These are phyloP conservation scores for Pampusana beccarii DNA, from an alignment of 2,113 vertebrate genomes.

Conservation along the genomic window DNA sequence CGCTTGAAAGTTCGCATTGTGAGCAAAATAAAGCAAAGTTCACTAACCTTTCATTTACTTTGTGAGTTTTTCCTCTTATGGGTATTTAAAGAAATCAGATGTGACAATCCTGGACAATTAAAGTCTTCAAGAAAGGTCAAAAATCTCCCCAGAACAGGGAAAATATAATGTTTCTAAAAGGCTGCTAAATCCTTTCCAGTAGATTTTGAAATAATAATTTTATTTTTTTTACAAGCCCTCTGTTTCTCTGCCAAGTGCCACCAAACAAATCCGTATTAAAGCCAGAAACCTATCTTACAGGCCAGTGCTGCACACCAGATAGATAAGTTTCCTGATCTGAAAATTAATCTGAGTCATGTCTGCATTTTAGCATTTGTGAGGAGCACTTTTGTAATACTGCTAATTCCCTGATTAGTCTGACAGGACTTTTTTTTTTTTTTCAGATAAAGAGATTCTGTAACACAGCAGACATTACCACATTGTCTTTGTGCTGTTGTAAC, in stretches of 20 bases:
- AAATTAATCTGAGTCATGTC: constrained; percentile 71
- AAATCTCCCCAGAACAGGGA: constrained; percentile 38
- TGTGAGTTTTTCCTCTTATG: constrained; percentile 19
- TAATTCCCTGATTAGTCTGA: constrained; percentile 65
- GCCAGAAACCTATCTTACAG: constrained; percentile 1
- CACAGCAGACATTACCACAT: constrained; percentile 65
- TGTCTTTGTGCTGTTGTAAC: constrained; percentile 61
- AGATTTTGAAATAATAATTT: constrained; percentile 63
- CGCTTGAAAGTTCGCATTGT: constrained; percentile 45
- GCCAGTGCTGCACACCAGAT: not conserved
- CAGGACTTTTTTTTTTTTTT: not conserved
- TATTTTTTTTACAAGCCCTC: not conserved
- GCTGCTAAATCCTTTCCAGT: constrained; percentile 29
- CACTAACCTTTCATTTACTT: constrained; percentile 27
- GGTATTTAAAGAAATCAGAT: constrained; percentile 55
- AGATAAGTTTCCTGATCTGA: constrained; percentile 66
- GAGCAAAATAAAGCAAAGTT: constrained; percentile 58
- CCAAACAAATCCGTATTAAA: constrained; percentile 2
- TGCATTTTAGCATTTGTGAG: constrained; percentile 61
- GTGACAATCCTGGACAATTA: constrained; percentile 40
- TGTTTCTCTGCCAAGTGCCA: constrained; percentile 34
- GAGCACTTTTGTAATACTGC: constrained; percentile 58
- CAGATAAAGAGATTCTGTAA: constrained; percentile 66
- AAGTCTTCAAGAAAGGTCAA: constrained; percentile 44
- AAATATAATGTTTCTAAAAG: constrained; percentile 5